Evolutionary conservation across 2,113 vertebrate genomes (phyloP), one percentile per base, ranked within the genome.

Genomic region (Hoplias malabaricus): DNA sequence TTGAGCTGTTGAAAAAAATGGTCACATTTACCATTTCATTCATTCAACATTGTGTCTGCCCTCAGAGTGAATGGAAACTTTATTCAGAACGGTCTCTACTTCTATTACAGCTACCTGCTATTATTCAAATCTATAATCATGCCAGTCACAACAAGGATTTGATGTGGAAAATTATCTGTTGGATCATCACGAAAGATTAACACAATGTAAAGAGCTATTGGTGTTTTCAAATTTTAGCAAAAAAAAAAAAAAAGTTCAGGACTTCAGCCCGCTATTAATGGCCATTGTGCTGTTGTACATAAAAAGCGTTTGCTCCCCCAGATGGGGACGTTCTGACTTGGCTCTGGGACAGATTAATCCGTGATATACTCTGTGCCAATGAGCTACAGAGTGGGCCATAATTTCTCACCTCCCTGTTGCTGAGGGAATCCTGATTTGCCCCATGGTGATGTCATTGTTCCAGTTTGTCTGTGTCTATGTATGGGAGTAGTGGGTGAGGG

Each of bases 281-380:
- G n/a, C 23, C 21, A 9, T 19, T 43, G 53, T 19, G 23, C 5
- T 16, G 29, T 13, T 29, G 1, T 59, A 29, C 14, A 53, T 10
- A 7, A 7, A 53, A 5, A 8, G 4, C 1, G 19, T 42, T 46
- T 89, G 85, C 53, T 56, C 78, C 74, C 79, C 73, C 88, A 89
- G 88, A 91, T 89, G 88, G 88, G 87, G 81, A 82, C 27, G 6
- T 75, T 84, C 80, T 85, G 75, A 81, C 73, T 82, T 73, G 78
- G 65, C 84, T 87, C 81, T 82, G 73, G 85, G 69, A 68, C 40
- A 54, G 33, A 46, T 54, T 75, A 79, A 83, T 82, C 79, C 72
- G 82, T 68, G 82, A 88, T 75, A 79, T 82, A 5, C 68, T 36
- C 76, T 78, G 83, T 81, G 77, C 75, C 38, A 69, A 46, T 84